A percentile compares a stretch with the other conserved stretches of the same genome.
These are phyloP conservation scores for Boloria selene DNA, from an alignment of 2,888 invertebrate genomes.

Conservation along the genomic window DNA sequence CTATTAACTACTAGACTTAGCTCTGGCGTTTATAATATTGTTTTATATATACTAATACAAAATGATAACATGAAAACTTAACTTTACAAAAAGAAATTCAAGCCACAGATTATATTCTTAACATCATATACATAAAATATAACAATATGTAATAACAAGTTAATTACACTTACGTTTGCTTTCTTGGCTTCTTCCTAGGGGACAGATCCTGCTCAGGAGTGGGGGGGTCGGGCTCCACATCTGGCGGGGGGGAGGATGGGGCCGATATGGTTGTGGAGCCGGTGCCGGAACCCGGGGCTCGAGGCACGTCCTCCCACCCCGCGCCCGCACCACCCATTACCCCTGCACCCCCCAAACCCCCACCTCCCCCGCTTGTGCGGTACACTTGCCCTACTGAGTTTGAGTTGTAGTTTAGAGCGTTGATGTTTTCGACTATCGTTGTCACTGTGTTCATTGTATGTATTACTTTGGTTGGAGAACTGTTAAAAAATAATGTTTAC, in stretches of 20 bases:
- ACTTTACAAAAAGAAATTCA: too few species aligned
- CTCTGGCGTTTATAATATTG: too few species aligned
- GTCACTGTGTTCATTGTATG: constrained; percentile 32
- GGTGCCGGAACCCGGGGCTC: constrained; percentile 52
- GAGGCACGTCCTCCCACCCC: constrained; percentile 60
- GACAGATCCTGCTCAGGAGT: constrained; percentile 62
- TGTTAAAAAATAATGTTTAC: constrained; percentile 8
- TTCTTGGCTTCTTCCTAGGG: constrained; percentile 95
- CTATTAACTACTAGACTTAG: too few species aligned
- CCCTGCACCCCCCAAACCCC: constrained; percentile 57
- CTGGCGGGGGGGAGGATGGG: constrained; percentile 89
- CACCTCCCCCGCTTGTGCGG: constrained; percentile 17
- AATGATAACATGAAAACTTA: too few species aligned
- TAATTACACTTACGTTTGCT: constrained; percentile 88
- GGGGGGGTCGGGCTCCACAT: constrained; percentile 77
- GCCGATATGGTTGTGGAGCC: constrained; percentile 95
- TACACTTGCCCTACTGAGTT: constrained; percentile 35
- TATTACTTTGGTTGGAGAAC: constrained; percentile 43
- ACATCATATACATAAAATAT: too few species aligned
- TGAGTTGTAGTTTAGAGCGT: constrained; percentile 20
- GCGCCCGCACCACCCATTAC: constrained; percentile 44
- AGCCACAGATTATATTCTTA: too few species aligned
- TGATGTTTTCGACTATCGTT: constrained; percentile 29
- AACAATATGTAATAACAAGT: background rate
- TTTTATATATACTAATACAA: too few species aligned